Conservation (phyloP, 1,140 invertebrate genomes). For the Streblospio benedicti region DNA sequence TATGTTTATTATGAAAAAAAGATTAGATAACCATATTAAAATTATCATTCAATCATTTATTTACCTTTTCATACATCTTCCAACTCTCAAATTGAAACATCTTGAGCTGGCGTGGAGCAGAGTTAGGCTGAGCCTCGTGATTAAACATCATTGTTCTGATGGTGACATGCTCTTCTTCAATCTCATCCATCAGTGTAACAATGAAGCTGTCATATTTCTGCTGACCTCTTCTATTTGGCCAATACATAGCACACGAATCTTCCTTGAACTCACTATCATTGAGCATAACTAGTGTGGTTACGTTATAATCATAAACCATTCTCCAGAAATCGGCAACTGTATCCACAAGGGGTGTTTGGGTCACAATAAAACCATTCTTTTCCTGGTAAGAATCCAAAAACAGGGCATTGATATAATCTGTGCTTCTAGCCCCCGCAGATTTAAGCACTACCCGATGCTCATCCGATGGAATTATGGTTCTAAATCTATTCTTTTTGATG, state of each 20-base stretch:
- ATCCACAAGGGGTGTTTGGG: constrained; percentile 39
- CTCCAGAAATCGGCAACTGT: constrained; percentile 46
- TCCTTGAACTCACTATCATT: constrained; percentile 28
- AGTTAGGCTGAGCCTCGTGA: background rate
- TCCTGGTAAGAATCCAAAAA: constrained; percentile 33
- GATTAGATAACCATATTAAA: too few relatives aligned
- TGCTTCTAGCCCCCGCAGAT: constrained; percentile 4
- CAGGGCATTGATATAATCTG: constrained; percentile 22
- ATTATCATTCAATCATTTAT: background rate
- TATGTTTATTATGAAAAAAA: too few relatives aligned
- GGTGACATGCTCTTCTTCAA: constrained; percentile 35
- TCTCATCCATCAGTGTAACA: constrained; percentile 27
- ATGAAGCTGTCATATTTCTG: constrained; percentile 33
- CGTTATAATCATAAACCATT: constrained; percentile 39
- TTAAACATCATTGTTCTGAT: constrained; percentile 21
- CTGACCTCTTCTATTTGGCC: constrained; percentile 21
- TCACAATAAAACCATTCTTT: constrained; percentile 38
- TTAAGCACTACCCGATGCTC: constrained; percentile 1
- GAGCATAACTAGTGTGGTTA: constrained; percentile 40
- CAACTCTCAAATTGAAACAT: constrained; percentile 43
- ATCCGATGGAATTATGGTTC: constrained; percentile 23
- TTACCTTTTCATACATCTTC: constrained; percentile 25
- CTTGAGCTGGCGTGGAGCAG: constrained; percentile 22
- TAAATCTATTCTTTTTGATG: constrained; percentile 34
- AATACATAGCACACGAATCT: constrained; percentile 38